phyloP scores from a whole-genome alignment of 1,140 invertebrate genomes.

The Epicauta chinensis region DNA sequence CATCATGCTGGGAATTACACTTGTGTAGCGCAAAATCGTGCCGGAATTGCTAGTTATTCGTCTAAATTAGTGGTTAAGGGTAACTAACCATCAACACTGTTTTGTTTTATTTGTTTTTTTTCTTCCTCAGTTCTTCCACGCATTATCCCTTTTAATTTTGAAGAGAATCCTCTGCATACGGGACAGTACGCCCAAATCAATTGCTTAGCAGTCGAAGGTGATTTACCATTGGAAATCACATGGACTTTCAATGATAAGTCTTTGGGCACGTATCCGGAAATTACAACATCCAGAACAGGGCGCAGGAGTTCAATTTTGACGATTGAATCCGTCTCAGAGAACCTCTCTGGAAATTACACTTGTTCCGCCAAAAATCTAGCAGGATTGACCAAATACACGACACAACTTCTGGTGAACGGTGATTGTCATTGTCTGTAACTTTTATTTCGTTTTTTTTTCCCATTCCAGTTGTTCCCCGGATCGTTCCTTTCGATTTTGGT shows the following conservation, averaged over 20 bases:
- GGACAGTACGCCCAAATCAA: slow-evolving; percentile 66
- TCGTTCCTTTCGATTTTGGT: slow-evolving; percentile 55
- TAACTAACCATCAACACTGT: slow-evolving; percentile 39
- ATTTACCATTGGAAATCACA: slow-evolving; percentile 57
- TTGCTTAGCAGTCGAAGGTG: slow-evolving; percentile 66
- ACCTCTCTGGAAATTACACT: slow-evolving; percentile 70
- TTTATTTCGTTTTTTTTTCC: slow-evolving; percentile 8
- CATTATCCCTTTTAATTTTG: slow-evolving; percentile 62
- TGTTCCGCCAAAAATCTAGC: slow-evolving; percentile 72
- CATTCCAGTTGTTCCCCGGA: slow-evolving; percentile 53
- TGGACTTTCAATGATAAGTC: slow-evolving; percentile 58
- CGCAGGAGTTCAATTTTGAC: slow-evolving; percentile 47
- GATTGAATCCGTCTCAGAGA: slow-evolving; percentile 65
- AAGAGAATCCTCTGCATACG: slow-evolving; percentile 59
- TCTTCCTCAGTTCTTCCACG: slow-evolving; percentile 52
- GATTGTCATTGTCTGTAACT: slow-evolving; percentile 34
- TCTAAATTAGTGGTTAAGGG: slow-evolving; percentile 65
- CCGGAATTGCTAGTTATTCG: slow-evolving; percentile 60
- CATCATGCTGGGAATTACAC: slow-evolving; percentile 67
- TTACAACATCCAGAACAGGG: slow-evolving; percentile 46
- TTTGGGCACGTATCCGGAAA: slow-evolving; percentile 44
- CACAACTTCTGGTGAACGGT: slow-evolving; percentile 61
- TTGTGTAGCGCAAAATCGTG: slow-evolving; percentile 60
- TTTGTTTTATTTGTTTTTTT: slow-evolving; percentile 18
- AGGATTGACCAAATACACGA: slow-evolving; percentile 61